Evolutionary conservation across 1,140 invertebrate species (phyloP), one percentile per base, ranked within the genome.

Genomic region (Drosophila sturtevanti): DNA sequence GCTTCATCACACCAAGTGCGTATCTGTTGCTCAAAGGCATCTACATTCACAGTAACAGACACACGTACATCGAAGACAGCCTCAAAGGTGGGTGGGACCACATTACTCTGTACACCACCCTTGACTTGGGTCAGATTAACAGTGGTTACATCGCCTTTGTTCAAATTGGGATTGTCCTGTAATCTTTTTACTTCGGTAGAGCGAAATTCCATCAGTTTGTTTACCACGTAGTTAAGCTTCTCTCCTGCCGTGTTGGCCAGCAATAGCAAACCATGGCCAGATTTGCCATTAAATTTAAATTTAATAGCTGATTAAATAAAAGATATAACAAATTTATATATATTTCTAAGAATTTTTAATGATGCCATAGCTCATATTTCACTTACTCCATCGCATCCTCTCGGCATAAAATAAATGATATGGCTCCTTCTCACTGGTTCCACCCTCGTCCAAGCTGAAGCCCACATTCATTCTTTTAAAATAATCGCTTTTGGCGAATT

Each of bases 21-120:
- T 0, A 94, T 79, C 92, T 94, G 62, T 6, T 94, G 92, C 90
- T 97, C 96, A 77, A 97, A 95, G 59, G 95, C 94, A 0, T 92
- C 91, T 21, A 95, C 93, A 92, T 97, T 93, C 16, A 79, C 68
- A n/a, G 61, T 55, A 21, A 79, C 93, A 0, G 97, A 94, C 4
- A 98, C 90, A 11, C 98, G 94, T 51, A 97, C 92, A 91, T 99
- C 98, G 89, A 98, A 97, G 10, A 92, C 93, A 3, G 95, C 95
- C 0, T 92, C 93, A 16, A 99, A 91, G 81, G 96, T 94, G 34
- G 95, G 94, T 0, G 98, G 98, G 48, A 99, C 94, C 6, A 99
- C 97, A 92, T 99, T 99, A n/a, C 94, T 93, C 91, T 99, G 98
- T 2, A 98, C 94, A 24, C 98, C 98, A 68, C 98, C 98, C 3